These are phyloP conservation scores for Cyprinella venusta DNA, from an alignment of 2,797 vertebrate species.

Conservation along the genomic window DNA sequence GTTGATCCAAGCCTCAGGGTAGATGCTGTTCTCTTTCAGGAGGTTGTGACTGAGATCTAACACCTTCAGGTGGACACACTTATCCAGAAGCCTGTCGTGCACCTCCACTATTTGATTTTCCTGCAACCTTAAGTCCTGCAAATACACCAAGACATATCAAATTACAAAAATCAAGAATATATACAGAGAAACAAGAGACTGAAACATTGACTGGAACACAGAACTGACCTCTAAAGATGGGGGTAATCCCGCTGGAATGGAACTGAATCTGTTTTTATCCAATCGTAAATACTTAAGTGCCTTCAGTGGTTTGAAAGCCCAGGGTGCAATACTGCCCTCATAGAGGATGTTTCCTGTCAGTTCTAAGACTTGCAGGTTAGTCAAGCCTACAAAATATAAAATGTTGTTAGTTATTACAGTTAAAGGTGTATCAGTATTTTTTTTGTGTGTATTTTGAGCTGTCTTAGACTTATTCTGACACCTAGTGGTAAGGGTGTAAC, in stretches of 20 bases:
- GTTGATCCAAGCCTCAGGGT: slow-evolving; percentile 68
- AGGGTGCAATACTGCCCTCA: slow-evolving; percentile 72
- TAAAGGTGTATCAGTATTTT: neutral
- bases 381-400: slow-evolving; percentile 71
- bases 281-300: slow-evolving; percentile 75
- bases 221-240: slow-evolving; percentile 77
- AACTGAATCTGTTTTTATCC: slow-evolving; percentile 77
- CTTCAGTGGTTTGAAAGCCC: slow-evolving; percentile 74
- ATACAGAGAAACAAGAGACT: neutral
- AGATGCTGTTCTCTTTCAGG: slow-evolving; percentile 76
- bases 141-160: slow-evolving; percentile 21
- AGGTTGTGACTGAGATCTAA: slow-evolving; percentile 81
- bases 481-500: neutral
- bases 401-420: neutral
- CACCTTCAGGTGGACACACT: slow-evolving; percentile 69
- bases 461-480: slow-evolving; percentile 26
- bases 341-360: slow-evolving; percentile 77
- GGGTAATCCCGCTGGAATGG: slow-evolving; percentile 77
- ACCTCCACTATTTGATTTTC: slow-evolving; percentile 76
- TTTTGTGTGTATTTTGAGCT: neutral
- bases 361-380: slow-evolving; percentile 76
- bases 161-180: slow-evolving; percentile 6
- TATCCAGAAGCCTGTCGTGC: slow-evolving; percentile 69
- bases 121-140: slow-evolving; percentile 76
- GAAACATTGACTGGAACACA: neutral